Conservation (phyloP, 2,888 invertebrate genomes). For the Xestia ashworthii region DNA sequence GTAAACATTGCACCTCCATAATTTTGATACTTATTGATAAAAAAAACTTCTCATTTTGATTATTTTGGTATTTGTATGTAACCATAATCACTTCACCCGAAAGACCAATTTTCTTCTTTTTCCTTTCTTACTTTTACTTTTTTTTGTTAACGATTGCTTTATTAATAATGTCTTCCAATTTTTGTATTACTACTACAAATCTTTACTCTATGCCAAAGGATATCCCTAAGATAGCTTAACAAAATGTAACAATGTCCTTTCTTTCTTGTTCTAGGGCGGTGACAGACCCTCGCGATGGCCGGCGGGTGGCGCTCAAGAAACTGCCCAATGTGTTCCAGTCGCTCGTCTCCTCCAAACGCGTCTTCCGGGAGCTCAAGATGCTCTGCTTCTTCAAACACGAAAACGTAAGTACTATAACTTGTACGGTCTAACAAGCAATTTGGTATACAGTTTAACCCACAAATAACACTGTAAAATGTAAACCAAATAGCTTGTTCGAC, state of each 20-base stretch:
- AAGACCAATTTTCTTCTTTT: constrained; percentile 15
- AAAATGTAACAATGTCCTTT: constrained; percentile 35
- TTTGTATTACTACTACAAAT: too few species aligned
- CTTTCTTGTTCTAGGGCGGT: constrained; percentile 95
- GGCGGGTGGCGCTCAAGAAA: constrained; percentile 99
- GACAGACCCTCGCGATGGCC: constrained; percentile 99
- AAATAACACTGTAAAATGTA: too few species aligned
- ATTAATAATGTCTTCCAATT: not conserved
- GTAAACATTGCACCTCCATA: not conserved
- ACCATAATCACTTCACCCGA: too few species aligned
- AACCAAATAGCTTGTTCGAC: too few species aligned
- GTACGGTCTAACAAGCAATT: too few species aligned
- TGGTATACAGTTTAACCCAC: too few species aligned
- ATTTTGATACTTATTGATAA: not conserved
- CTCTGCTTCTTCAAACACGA: constrained; percentile 99
- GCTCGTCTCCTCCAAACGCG: constrained; percentile 99
- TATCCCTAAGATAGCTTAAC: not conserved
- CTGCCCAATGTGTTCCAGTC: constrained; percentile 99
- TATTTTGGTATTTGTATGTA: not conserved
- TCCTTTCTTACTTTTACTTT: not conserved
- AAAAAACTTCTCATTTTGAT: not conserved
- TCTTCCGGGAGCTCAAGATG: constrained; percentile 99
- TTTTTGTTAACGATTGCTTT: not conserved
- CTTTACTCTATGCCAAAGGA: not conserved
- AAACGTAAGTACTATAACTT: constrained; percentile 94